Base-by-base conservation (phyloP, 2,797 vertebrate genomes). In the Macroramphosus scolopax region DNA sequence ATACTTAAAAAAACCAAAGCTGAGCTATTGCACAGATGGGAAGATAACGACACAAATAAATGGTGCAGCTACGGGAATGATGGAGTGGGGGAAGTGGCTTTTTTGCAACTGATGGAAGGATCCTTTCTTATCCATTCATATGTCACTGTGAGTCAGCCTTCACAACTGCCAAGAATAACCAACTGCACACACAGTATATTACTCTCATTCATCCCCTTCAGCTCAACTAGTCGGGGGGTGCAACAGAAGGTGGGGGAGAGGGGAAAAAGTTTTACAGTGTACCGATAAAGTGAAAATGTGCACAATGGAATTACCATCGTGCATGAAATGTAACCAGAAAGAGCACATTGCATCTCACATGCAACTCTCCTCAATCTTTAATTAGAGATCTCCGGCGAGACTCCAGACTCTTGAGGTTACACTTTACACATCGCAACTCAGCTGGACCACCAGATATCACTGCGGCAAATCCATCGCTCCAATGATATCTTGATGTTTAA, bases 61-160 rank as follows among this genome's bases (percentile, higher is more conserved):
- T 31, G 34, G 48, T 32, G 11, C 33, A 41, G 17, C 65, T 17
- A 37, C 22, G 20, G 40, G 9, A 46, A 25, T 37, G 24, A 30
- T 6, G 35, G 14, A 42, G 32, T 15, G 24, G 46, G 30, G 45
- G 48, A 60, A 44, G 35, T 35, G 46, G 32, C 34, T 51, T 68
- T 81, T 75, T 81, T 75, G 17, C 57, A 72, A 72, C 66, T 65
- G 61, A 66, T 55, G 75, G 66, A 77, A 61, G 47, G 56, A 72
- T 76, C 16, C 28, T 72, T 70, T 57, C 55, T 72, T 36, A 56
- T 81, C 64, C 73, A 64, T 79, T 85, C 47, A 73, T 63, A 81
- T 63, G 62, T 58, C 56, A 53, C 42, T 42, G 43, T 85, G 80
- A 86, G 67, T 88, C 84, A 87, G 84, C 64, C 58, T 52, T 76